A percentile compares a stretch with the other conserved stretches of the same genome.
Evolutionary conservation across 2,797 vertebrate species (phyloP).

Genomic region (Intellagama lesueurii): DNA sequence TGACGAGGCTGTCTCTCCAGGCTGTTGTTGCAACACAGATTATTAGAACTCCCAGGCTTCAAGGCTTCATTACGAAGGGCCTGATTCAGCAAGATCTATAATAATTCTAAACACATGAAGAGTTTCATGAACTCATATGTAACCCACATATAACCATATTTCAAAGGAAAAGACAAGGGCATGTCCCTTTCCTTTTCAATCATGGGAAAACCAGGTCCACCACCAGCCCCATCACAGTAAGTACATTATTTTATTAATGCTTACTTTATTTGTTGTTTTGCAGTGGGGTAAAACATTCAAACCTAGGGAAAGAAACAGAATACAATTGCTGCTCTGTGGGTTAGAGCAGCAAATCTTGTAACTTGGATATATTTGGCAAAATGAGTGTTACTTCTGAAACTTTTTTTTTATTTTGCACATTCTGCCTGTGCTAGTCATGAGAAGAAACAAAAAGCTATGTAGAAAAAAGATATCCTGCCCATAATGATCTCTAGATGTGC

Average conservation of each 20-base stretch:
- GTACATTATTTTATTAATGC: not conserved
- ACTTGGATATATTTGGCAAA: not conserved
- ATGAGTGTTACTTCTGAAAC: not conserved
- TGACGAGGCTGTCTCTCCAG: not conserved
- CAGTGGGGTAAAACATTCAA: too few relatives aligned
- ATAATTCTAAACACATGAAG: not conserved
- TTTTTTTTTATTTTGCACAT: not conserved
- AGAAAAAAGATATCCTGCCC: not conserved
- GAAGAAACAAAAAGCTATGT: not conserved
- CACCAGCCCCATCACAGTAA: not conserved
- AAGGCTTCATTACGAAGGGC: not conserved
- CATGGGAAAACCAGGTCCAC: not conserved
- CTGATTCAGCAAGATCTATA: constrained; percentile 1
- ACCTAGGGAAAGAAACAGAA: not conserved
- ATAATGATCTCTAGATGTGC: not conserved
- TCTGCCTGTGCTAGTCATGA: not conserved
- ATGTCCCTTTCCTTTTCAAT: not conserved
- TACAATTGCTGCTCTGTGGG: not conserved
- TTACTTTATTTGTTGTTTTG: not conserved
- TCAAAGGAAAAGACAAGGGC: not conserved
- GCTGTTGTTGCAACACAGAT: not conserved
- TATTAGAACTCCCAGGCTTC: not conserved
- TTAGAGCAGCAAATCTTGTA: not conserved
- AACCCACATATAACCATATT: not conserved
- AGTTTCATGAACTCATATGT: not conserved